Evolutionary conservation across 1,140 invertebrate species (phyloP), one percentile per base, ranked within the genome.

Genomic region (Ceratina calcarata): DNA sequence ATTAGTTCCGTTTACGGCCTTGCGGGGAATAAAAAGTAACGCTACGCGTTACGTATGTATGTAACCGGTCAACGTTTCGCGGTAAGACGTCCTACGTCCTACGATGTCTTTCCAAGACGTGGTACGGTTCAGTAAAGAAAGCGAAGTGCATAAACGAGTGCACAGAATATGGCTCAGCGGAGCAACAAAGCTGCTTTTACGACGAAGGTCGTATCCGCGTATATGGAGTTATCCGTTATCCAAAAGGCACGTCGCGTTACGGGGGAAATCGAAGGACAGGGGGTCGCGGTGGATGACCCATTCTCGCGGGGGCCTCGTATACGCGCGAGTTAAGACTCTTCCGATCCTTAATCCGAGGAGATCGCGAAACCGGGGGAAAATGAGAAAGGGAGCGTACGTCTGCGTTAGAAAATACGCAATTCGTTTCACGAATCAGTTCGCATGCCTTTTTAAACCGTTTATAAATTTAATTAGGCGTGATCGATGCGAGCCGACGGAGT

Each of bases 401-500:
- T n/a, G n/a, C n/a, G n/a, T n/a, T n/a, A n/a, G n/a, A n/a, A n/a
- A n/a, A n/a, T n/a, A n/a, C n/a, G n/a, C n/a, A n/a, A n/a, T n/a
- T n/a, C n/a, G 82, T 67, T 85, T 81, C 77, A 81, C 68, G 83
- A 82, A n/a, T 37, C n/a, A 65, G 16, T 51, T 57, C 53, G 49
- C 27, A 20, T 6, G 6, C 20, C 55, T 22, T 4, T 80, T 82
- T 85, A 80, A 83, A 68, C 22, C 78, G 70, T 51, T 68, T 67
- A 78, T 87, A 86, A 87, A 86, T 87, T 84, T 83, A 89, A 85
- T 88, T 85, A 86, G 81, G 66, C 75, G 76, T 82, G 87, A 89
- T 89, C 87, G 87, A 90, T 86, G 78, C 78, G 69, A 78, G 74
- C 66, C 3, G 62, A 70, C 18, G 49, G 15, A 10, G 58, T 24